Evolutionary conservation across 2,113 vertebrate species (phyloP), one percentile per base, ranked within the genome.

Genomic region (Lophotis ruficrista): DNA sequence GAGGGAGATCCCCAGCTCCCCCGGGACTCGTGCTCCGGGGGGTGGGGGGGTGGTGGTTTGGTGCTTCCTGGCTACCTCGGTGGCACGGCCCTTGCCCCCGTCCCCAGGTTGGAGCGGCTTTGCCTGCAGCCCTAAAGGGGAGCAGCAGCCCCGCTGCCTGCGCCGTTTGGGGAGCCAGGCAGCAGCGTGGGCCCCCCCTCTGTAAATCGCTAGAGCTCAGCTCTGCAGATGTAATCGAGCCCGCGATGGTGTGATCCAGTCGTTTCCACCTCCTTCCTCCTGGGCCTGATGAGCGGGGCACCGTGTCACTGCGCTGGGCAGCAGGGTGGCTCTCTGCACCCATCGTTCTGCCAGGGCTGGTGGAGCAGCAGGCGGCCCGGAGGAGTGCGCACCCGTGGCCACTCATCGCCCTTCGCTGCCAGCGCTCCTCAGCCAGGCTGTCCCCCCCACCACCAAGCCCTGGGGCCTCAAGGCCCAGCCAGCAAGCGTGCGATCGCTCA

Each of bases 171-270:
- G 47, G 15, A 60, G 14, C 17, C 8, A 3, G 35, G 41, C 61
- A 61, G 75, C 60, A 33, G 17, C 0, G 0, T 12, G 33, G 58
- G n/a, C 9, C 10, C 15, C 21, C 3, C 0, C 10, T 27, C 31
- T 15, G 8, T 37, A 15, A 6, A 37, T 16, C 38, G 1, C 23
- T 30, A 0, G 1, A 47, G 60, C 80, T 33, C 24, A 13, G 83
- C 37, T 48, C 68, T 81, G 91, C 56, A n/a, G 64, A 45, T 77
- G 35, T 38, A 35, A 84, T 45, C 60, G 35, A 53, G 45, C 73
- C 38, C 35, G 33, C 0, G 3, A 47, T 8, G 51, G 56, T 0
- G 1, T 3, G 12, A 57, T 58, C 51, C 61, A 22, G 56, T 72
- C 0, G 0, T 45, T 87, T n/a, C 84, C 43, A 35, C 18, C 64